Conservation (phyloP, 2,113 vertebrate genomes). For the Pavo muticus region DNA sequence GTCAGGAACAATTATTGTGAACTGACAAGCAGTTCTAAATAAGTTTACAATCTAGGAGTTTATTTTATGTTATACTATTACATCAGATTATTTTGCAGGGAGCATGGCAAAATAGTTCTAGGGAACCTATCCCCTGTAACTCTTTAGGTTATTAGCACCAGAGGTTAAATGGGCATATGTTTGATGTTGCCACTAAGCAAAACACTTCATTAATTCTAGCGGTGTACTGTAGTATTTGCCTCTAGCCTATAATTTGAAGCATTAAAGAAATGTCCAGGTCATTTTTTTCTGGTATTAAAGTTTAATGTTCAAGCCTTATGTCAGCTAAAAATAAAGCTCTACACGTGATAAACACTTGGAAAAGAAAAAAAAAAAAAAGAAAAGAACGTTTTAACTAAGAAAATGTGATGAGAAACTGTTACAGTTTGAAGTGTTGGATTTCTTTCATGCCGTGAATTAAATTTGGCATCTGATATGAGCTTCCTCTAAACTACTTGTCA, state of each 20-base stretch:
- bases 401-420: constrained; percentile 4
- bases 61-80: constrained; percentile 23
- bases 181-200: neutral
- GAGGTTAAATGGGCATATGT: neutral
- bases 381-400: neutral
- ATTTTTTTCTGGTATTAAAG: neutral
- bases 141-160: neutral
- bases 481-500: constrained; percentile 63
- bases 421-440: neutral
- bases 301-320: neutral
- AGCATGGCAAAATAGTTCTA: constrained; percentile 23
- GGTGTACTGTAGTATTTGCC: neutral
- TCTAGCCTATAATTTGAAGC: constrained; percentile 17
- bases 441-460: constrained; percentile 22
- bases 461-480: constrained; percentile 45
- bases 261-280: constrained; percentile 5
- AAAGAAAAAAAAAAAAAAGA: neutral
- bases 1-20: constrained; percentile 21
- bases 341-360: neutral
- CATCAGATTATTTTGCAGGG: constrained; percentile 41
- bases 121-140: neutral
- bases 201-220: constrained; percentile 18
- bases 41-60: constrained; percentile 40
- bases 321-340: constrained; percentile 22
- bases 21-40: constrained; percentile 58